phyloP scores from a whole-genome alignment of 2,113 vertebrate genomes.

The Dipodomys merriami region DNA sequence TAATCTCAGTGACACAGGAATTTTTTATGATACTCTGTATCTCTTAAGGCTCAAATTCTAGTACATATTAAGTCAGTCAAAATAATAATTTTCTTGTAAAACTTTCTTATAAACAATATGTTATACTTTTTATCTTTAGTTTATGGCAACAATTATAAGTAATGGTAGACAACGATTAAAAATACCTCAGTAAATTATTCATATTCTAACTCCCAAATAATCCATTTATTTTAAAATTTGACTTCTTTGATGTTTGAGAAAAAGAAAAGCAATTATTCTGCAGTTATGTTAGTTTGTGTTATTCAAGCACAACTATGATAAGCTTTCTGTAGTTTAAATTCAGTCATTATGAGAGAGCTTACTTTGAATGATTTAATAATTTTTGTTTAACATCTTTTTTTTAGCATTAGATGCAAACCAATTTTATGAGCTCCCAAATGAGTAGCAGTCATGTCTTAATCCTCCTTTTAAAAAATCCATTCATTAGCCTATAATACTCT shows the following conservation, averaged over 20 bases:
- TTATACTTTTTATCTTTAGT: slow-evolving; percentile 41
- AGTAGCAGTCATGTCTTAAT: neutral
- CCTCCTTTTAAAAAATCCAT: neutral
- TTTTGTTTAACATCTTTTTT: slow-evolving; percentile 46
- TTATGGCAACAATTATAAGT: slow-evolving; percentile 30
- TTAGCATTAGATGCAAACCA: neutral
- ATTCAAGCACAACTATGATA: slow-evolving; percentile 22
- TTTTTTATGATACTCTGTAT: slow-evolving; percentile 40
- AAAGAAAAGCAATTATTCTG: slow-evolving; percentile 1
- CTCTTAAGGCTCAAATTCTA: neutral
- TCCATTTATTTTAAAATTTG: slow-evolving; percentile 37
- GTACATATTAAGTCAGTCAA: slow-evolving; percentile 57
- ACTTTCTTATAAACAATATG: neutral
- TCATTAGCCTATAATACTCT: neutral
- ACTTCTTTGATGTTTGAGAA: slow-evolving; percentile 15
- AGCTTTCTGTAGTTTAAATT: slow-evolving; percentile 56
- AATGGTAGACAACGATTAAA: slow-evolving; percentile 60
- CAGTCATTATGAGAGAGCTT: neutral
- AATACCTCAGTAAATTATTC: slow-evolving; percentile 53
- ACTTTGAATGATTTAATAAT: slow-evolving; percentile 46
- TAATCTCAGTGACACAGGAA: slow-evolving; percentile 52
- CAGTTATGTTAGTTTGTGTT: slow-evolving; percentile 9
- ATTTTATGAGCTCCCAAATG: neutral
- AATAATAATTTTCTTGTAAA: slow-evolving; percentile 53
- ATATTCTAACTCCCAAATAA: slow-evolving; percentile 44